Percentiles rank a stretch among this genome's conserved stretches.
Evolutionary conservation across 2,797 vertebrate species (phyloP).

Genomic region (Fratercula arctica): DNA sequence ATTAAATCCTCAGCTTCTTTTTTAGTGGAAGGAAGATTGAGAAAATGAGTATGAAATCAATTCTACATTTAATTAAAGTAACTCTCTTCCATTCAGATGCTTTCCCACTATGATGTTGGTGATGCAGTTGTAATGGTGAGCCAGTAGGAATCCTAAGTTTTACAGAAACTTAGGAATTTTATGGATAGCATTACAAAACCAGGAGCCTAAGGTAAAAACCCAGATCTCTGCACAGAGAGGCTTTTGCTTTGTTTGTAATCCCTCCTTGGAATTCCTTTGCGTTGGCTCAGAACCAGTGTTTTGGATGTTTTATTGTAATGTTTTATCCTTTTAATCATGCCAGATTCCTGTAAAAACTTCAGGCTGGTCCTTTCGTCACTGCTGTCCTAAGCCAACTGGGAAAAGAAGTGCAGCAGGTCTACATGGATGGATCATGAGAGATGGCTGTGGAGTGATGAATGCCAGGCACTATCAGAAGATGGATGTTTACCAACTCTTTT

Average conservation of each 20-base stretch:
- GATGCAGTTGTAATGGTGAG: not conserved
- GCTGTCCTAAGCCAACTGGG: not conserved
- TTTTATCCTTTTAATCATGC: not conserved
- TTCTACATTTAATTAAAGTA: conserved; percentile 54
- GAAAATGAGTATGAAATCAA: conserved; percentile 25
- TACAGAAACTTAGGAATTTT: not conserved
- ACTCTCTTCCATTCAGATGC: conserved; percentile 40
- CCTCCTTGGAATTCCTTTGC: not conserved
- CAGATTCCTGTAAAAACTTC: not conserved
- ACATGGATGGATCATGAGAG: not conserved
- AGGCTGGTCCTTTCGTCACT: not conserved
- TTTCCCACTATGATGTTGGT: not conserved
- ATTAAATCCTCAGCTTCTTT: conserved; percentile 63
- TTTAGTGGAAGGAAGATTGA: conserved; percentile 11
- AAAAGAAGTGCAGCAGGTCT: not conserved
- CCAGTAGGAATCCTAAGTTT: not conserved
- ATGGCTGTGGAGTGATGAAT: not conserved
- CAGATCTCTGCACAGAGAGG: not conserved
- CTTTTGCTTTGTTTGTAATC: not conserved
- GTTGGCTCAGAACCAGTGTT: not conserved
- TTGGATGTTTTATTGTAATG: not conserved
- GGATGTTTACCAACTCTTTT: not conserved
- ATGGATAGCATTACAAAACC: not conserved
- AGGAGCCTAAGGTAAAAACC: not conserved
- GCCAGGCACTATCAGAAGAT: not conserved